Percentiles rank a stretch among this genome's conserved stretches.
phyloP scores from a whole-genome alignment of 2,113 vertebrate species.

The Bos indicus region DNA sequence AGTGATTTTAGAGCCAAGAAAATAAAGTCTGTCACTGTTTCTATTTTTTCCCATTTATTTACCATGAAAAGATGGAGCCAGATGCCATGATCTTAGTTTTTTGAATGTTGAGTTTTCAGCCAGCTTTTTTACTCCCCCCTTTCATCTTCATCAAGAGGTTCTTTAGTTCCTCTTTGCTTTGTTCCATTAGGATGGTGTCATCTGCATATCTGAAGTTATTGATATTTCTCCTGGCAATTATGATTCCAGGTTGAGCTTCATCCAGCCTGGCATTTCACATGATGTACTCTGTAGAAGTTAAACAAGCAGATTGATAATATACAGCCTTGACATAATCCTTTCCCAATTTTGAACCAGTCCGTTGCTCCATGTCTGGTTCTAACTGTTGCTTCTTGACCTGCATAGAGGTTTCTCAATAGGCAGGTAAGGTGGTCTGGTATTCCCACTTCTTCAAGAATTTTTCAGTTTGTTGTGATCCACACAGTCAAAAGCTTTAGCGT shows the following conservation, averaged over 20 bases:
- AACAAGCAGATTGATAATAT: background rate
- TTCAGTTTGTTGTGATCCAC: background rate
- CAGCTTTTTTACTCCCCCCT: background rate
- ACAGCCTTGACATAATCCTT: background rate
- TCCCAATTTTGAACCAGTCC: background rate
- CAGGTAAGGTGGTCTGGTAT: background rate
- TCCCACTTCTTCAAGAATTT: background rate
- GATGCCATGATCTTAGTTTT: background rate
- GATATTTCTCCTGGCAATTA: background rate
- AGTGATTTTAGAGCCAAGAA: background rate
- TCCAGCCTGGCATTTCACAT: background rate
- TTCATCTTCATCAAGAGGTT: background rate
- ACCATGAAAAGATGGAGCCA: background rate
- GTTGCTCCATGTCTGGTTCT: background rate
- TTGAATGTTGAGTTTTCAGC: background rate
- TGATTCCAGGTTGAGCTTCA: background rate
- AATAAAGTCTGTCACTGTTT: background rate
- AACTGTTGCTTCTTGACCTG: background rate
- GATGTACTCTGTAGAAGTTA: background rate
- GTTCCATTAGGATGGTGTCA: background rate
- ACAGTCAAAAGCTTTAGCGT: background rate
- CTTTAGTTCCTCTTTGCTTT: background rate
- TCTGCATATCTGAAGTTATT: background rate
- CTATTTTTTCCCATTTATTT: background rate
- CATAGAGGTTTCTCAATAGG: background rate